Conservation (phyloP, 2,888 invertebrate species). For the Tuberolachnus salignus region DNA sequence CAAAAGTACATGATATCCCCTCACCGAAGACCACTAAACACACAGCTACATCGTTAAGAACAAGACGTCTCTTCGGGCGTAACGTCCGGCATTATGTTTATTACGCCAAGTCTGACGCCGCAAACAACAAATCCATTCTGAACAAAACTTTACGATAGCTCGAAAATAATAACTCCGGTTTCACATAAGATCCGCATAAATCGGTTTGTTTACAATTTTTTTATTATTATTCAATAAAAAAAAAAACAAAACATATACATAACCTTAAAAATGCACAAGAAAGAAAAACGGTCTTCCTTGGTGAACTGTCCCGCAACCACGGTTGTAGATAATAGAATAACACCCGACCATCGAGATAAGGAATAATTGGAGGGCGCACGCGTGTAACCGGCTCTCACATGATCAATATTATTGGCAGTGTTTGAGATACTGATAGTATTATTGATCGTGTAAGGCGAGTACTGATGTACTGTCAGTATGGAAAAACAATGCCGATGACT, state of each 20-base stretch:
- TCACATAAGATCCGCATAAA: not conserved
- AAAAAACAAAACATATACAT: not conserved
- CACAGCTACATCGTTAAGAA: too few relatives aligned
- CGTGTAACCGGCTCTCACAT: slow-evolving; percentile 39
- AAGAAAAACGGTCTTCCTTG: too few relatives aligned
- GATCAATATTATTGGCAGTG: slow-evolving; percentile 48
- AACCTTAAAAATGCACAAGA: slow-evolving; percentile 22
- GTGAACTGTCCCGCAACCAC: too few relatives aligned
- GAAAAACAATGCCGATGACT: not conserved
- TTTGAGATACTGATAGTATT: slow-evolving; percentile 30
- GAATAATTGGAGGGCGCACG: too few relatives aligned
- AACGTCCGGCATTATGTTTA: too few relatives aligned
- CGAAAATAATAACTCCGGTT: not conserved
- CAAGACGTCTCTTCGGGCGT: too few relatives aligned
- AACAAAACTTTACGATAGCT: too few relatives aligned
- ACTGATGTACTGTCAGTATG: slow-evolving; percentile 44
- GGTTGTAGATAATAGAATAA: too few relatives aligned
- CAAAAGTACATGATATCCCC: not conserved
- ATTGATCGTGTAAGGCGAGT: slow-evolving; percentile 33
- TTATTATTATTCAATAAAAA: not conserved
- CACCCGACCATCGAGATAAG: too few relatives aligned
- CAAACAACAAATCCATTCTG: too few relatives aligned
- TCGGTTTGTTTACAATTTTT: slow-evolving; percentile 47
- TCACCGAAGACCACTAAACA: not conserved
- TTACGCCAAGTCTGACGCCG: too few relatives aligned